Conservation (phyloP, 2,113 vertebrate genomes). For the Erinaceus europaeus region DNA sequence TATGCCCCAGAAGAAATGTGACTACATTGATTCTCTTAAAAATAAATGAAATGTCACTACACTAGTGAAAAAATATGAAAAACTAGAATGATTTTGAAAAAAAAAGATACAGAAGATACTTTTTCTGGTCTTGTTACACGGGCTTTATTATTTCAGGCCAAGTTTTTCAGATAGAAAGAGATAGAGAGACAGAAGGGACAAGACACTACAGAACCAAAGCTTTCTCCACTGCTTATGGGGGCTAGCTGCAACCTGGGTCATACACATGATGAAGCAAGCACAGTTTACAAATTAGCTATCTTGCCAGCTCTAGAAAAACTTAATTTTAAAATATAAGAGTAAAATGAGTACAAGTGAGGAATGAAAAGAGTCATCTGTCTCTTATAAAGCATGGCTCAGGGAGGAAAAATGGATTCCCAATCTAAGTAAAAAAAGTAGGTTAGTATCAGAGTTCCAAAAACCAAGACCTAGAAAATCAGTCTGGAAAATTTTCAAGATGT, state of each 20-base stretch:
- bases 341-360: background rate
- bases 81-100: background rate
- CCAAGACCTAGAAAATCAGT: no score
- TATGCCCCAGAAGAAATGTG: background rate
- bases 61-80: background rate
- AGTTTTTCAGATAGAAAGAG: no score
- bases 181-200: no score
- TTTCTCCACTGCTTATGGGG: no score
- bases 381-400: background rate
- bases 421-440: background rate
- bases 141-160: no score
- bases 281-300: no score
- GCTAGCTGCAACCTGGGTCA: no score
- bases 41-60: background rate
- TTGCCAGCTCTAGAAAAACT: no score
- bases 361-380: background rate
- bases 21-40: slow-evolving; percentile 16
- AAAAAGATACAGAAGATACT: background rate
- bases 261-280: no score
- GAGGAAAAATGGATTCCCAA: background rate
- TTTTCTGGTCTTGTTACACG: no score
- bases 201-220: no score
- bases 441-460: background rate
- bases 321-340: background rate
- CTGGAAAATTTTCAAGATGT: no score